A percentile compares a stretch with the other conserved stretches of the same genome.
Evolutionary conservation across 2,797 vertebrate genomes (phyloP).

Genomic region (Tragelaphus oryx): DNA sequence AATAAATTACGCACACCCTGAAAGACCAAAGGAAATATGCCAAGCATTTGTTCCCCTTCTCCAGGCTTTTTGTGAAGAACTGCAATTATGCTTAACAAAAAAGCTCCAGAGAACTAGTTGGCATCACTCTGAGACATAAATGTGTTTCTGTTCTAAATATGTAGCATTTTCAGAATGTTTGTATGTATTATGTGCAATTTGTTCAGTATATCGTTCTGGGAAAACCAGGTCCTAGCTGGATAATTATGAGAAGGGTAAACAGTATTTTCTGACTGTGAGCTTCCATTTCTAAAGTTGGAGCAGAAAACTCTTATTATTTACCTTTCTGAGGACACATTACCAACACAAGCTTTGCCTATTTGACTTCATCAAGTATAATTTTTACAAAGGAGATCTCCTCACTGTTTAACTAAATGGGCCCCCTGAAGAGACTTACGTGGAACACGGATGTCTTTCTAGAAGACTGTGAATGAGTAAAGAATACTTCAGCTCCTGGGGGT

Average conservation of each 20-base stretch:
- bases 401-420: slow-evolving; percentile 60
- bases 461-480: not conserved
- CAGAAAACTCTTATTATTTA: slow-evolving; percentile 73
- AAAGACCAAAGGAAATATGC: slow-evolving; percentile 72
- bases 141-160: slow-evolving; percentile 66
- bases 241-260: slow-evolving; percentile 75
- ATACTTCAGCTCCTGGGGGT: not conserved
- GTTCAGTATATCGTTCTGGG: slow-evolving; percentile 70
- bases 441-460: slow-evolving; percentile 47
- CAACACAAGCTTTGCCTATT: slow-evolving; percentile 61
- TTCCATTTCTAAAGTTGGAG: slow-evolving; percentile 59
- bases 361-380: slow-evolving; percentile 44
- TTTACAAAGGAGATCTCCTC: slow-evolving; percentile 40
- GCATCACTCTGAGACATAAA: slow-evolving; percentile 65
- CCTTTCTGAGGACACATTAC: slow-evolving; percentile 55
- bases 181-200: slow-evolving; percentile 67
- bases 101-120: slow-evolving; percentile 60
- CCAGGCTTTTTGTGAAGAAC: slow-evolving; percentile 68
- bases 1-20: slow-evolving; percentile 65
- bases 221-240: slow-evolving; percentile 58
- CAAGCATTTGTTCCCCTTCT: slow-evolving; percentile 62
- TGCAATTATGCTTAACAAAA: slow-evolving; percentile 78
- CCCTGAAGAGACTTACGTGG: slow-evolving; percentile 33
- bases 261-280: slow-evolving; percentile 73
- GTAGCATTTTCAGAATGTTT: slow-evolving; percentile 73